Percentiles rank a stretch among this genome's conserved stretches.
Evolutionary conservation across 2,888 invertebrate species (phyloP).

Genomic region (Philopedon plagiatum): DNA sequence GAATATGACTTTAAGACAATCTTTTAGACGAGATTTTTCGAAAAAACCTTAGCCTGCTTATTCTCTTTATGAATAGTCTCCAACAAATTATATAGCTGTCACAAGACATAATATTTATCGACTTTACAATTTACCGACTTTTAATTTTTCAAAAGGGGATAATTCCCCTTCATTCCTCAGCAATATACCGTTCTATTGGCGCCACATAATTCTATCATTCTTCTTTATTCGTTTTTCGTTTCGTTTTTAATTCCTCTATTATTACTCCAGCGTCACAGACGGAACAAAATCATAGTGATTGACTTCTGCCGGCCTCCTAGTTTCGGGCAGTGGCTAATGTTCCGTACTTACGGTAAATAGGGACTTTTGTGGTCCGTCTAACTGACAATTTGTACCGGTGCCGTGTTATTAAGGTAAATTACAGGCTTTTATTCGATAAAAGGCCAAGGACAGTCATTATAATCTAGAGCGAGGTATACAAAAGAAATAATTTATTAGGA

Average conservation of each 20-base stretch:
- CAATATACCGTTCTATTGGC: conserved; percentile 9
- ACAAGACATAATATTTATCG: conserved; percentile 1
- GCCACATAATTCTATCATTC: conserved; percentile 18
- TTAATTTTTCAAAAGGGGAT: not conserved
- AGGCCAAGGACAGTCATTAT: conserved; percentile 19
- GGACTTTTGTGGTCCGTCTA: conserved; percentile 18
- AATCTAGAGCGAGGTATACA: conserved; percentile 10
- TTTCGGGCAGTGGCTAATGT: conserved; percentile 30
- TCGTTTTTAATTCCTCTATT: conserved; percentile 17
- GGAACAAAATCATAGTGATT: conserved; percentile 25
- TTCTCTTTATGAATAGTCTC: not conserved
- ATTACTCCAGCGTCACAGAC: conserved; percentile 10
- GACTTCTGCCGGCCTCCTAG: conserved; percentile 28
- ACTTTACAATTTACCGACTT: conserved; percentile 12
- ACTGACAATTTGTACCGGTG: conserved; percentile 17
- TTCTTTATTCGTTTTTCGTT: not conserved
- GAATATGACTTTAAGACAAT: too few relatives aligned
- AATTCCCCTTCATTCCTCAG: not conserved
- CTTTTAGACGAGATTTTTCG: too few relatives aligned
- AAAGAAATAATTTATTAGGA: conserved; percentile 13
- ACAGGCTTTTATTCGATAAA: conserved; percentile 17
- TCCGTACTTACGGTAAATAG: conserved; percentile 23
- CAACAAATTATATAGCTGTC: not conserved
- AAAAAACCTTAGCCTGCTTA: too few relatives aligned
- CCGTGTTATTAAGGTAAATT: conserved; percentile 9